Base-by-base conservation (phyloP, 2,888 invertebrate species). In the Choristoneura rosaceana region DNA sequence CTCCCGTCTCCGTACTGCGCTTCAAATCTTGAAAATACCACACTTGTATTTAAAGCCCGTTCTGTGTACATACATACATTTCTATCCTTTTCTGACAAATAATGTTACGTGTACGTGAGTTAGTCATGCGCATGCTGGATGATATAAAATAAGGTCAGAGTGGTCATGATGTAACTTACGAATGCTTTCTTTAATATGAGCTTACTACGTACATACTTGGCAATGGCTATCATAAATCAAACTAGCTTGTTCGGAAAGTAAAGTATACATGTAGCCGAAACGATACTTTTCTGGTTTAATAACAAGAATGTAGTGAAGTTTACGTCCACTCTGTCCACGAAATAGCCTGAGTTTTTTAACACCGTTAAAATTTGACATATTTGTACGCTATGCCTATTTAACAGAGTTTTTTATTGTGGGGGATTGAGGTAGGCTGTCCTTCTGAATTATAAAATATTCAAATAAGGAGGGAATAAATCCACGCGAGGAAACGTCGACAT, bases 391-490 rank as follows among this genome's bases (percentile, higher is more conserved):
- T 68, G 68, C 68, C 68, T 73, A 73, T 79, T 81, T 76, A 76
- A 75, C 68, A 77, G 80, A 80, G 79, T 80, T 78, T 74, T 80
- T 81, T 81, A 80, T 84, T 82, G 82, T 82, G 75, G 79, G 80
- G 79, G 76, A 81, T 81, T 78, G 84, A 81, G 83, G 77, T 79
- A 81, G 80, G 81, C 82, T 84, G 82, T 87, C 88, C 88, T 87
- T 83, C 84, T 83, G 85, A 88, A 90, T 89, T 88, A 90, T 89
- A 88, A 88, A 90, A 89, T 89, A 91, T 91, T 91, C 87, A 89
- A 90, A 91, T 90, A 88, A 89, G 88, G 87, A 89, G 85, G 82
- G 84, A 84, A 92, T 90, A 91, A 91, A 91, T 91, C 87, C 84
- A 85, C 79, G 85, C 88, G 85, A 89, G 90, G 88, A 90, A 89